Percentiles rank a stretch among this genome's conserved stretches.
Evolutionary conservation across 2,113 vertebrate species (phyloP).

Genomic region (Aphelocoma coerulescens): DNA sequence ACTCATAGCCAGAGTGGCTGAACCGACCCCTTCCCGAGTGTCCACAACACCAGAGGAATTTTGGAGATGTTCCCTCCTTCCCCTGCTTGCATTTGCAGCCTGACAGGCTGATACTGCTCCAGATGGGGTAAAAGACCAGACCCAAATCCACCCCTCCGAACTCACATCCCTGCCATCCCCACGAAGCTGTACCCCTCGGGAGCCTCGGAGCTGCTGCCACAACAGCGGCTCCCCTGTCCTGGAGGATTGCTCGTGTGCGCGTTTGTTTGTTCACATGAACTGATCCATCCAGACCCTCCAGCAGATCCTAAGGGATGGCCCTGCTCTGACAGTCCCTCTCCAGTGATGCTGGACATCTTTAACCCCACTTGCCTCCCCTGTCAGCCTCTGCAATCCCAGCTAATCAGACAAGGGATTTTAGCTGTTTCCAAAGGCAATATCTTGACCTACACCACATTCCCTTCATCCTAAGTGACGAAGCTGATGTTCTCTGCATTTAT

Average conservation of each 20-base stretch:
- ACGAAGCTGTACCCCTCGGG: rapidly evolving
- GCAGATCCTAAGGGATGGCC: neutral
- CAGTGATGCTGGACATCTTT: neutral
- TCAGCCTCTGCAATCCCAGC: neutral
- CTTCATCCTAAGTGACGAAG: neutral
- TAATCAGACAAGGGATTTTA: neutral
- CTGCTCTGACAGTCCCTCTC: neutral
- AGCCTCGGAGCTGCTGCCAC: neutral
- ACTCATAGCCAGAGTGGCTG: rapidly evolving
- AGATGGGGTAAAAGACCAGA: neutral
- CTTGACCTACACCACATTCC: neutral
- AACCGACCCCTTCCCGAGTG: neutral
- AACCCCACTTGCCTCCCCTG: neutral
- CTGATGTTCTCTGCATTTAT: neutral
- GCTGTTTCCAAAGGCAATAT: neutral
- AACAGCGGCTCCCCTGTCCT: rapidly evolving
- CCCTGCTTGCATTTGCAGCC: neutral
- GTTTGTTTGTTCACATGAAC: neutral
- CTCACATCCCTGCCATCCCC: neutral
- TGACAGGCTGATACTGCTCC: neutral
- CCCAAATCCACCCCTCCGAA: neutral
- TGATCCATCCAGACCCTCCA: neutral
- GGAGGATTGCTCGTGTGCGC: neutral
- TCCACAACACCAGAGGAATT: neutral
- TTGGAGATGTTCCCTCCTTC: neutral